Percentiles rank a stretch among this genome's conserved stretches.
Evolutionary conservation across 2,888 invertebrate genomes (phyloP).

Genomic region (Drosophila borborema): DNA sequence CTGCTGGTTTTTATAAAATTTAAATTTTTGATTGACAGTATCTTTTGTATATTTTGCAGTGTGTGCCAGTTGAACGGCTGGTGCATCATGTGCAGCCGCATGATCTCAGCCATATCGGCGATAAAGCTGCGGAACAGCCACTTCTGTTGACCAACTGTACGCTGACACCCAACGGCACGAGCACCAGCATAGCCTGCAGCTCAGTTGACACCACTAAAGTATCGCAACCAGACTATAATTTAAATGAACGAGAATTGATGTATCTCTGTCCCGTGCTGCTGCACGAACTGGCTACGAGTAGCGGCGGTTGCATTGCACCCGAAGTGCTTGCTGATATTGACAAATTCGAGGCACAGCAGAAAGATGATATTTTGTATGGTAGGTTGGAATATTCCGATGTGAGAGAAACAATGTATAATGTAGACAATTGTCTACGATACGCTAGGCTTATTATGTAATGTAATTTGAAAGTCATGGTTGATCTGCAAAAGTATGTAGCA

Average conservation of each 20-base stretch:
- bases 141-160: conserved; percentile 58
- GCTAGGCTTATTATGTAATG: background rate
- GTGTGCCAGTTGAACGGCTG: conserved; percentile 68
- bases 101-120: conserved; percentile 54
- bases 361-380: conserved; percentile 48
- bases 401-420: background rate
- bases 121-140: conserved; percentile 30
- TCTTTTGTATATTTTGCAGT: conserved; percentile 46
- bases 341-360: conserved; percentile 46
- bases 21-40: no score
- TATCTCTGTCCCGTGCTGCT: conserved; percentile 89
- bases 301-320: conserved; percentile 87
- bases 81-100: conserved; percentile 78
- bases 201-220: conserved; percentile 25
- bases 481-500: no score
- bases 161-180: conserved; percentile 34
- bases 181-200: conserved; percentile 46
- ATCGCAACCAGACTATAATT: conserved; percentile 52
- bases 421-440: background rate
- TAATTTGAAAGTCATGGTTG: no score
- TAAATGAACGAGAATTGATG: conserved; percentile 78
- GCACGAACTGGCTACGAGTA: conserved; percentile 88
- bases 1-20: background rate
- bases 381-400: background rate
- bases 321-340: conserved; percentile 73